Evolutionary conservation across 92 coral and sea anemone genomes (phyloP), one percentile per base, ranked within the genome.

Genomic region (Zoanthus gigantus): DNA sequence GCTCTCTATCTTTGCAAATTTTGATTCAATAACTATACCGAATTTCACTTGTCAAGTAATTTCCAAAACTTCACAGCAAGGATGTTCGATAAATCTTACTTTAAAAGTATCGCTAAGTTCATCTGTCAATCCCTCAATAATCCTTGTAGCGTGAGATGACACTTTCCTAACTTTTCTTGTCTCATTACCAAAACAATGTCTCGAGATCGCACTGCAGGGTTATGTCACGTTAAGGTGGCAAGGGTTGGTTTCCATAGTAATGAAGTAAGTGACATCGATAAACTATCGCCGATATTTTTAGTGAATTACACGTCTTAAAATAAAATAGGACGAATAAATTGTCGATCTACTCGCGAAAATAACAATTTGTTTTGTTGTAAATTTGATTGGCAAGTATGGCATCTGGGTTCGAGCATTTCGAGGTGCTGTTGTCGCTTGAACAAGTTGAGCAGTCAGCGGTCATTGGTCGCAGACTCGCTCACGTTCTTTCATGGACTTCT

Each of bases 161-260:
- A 12, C 16, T 12, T 69, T 31, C 74, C 34, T 23, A 67, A 16
- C 65, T 58, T 11, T 56, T 11, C 67, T 60, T 16, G 23, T 60
- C 67, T 60, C 67, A 60, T 68, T 34, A 69, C 74, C 74, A 69
- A 69, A 69, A 69, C 74, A 69, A 30, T 69, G 15, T 10, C 2
- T 10, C 14, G 14, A 34, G 74, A 30, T 34, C 72, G 29, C 72
- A 67, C 12, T 67, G 72, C 42, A 4, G 4, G 56, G 9, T 50
- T 46, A 31, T 69, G 74, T 30, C 74, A 69, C 46, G 2, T 30
- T 69, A 29, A 69, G 74, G 74, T 69, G 74, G 74, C 45, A 32
- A 7, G 12, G 4, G 74, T 34, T 69, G 45, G 74, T 69, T 69
- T 11, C 74, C 46, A 69, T 69, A 69, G 74, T 29, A 69, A 69